phyloP scores from a whole-genome alignment of 2,113 vertebrate genomes.

The Loxodonta africana region DNA sequence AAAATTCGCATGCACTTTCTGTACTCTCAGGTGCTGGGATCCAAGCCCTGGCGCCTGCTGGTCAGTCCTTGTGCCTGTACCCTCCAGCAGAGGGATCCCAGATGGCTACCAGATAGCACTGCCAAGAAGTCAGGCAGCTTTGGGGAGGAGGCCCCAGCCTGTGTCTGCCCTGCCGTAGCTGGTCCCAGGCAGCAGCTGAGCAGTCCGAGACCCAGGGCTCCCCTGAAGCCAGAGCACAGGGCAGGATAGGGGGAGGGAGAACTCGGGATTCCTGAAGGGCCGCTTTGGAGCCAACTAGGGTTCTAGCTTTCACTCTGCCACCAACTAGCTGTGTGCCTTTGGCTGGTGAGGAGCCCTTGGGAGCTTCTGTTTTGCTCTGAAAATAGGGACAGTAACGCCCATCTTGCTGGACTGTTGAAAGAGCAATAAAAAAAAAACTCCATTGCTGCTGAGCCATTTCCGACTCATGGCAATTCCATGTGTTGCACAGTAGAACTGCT shows the following conservation, averaged over 20 bases:
- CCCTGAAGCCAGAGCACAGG: not conserved
- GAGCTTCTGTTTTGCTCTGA: not conserved
- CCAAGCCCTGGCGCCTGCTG: not conserved
- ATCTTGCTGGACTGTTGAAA: not conserved
- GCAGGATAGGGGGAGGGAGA: not conserved
- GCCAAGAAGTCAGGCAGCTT: not conserved
- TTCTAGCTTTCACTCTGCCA: not conserved
- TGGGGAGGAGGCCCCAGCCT: not conserved
- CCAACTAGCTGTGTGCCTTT: not conserved
- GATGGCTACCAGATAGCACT: not conserved
- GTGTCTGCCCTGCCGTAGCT: not conserved
- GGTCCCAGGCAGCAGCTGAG: not conserved
- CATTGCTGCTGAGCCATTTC: not conserved
- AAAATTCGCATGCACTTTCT: not conserved
- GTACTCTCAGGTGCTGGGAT: not conserved
- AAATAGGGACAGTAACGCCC: no score
- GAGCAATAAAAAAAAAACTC: not conserved
- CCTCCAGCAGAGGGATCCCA: not conserved
- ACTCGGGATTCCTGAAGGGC: not conserved
- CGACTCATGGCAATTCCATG: not conserved
- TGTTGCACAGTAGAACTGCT: not conserved
- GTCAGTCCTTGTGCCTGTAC: not conserved
- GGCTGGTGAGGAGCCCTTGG: not conserved
- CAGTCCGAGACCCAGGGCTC: not conserved
- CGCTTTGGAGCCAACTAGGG: rapidly evolving